These are phyloP conservation scores for Gila robusta DNA, from an alignment of 2,797 vertebrate genomes.

Conservation along the genomic window DNA sequence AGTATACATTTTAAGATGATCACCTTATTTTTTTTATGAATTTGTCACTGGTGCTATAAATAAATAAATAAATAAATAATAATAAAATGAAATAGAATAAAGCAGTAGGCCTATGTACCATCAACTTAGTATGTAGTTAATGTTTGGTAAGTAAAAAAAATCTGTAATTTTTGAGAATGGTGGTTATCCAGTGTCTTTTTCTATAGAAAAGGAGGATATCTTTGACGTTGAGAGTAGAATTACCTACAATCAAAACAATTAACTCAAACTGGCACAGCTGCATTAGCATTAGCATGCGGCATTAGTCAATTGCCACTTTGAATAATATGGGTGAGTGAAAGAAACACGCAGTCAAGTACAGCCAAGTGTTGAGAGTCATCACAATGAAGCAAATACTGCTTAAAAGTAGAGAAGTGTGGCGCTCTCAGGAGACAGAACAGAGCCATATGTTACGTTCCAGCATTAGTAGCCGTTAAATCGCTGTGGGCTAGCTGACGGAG, in stretches of 20 bases:
- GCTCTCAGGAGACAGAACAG: not conserved
- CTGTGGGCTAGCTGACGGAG: slow-evolving; percentile 18
- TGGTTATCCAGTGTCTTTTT: not conserved
- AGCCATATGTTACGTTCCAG: not conserved
- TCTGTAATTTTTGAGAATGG: not conserved
- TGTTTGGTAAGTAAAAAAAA: not conserved
- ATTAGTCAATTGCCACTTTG: not conserved
- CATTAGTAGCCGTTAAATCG: slow-evolving; percentile 11
- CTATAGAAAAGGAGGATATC: not conserved
- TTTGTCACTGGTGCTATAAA: no score
- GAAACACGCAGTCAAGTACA: slow-evolving; percentile 9
- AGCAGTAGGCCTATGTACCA: not conserved
- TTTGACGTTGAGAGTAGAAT: slow-evolving; percentile 1
- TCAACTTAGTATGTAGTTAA: not conserved
- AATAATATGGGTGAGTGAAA: slow-evolving; percentile 4
- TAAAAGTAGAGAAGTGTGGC: not conserved
- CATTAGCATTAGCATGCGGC: not conserved
- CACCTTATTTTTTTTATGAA: no score
- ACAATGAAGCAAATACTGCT: slow-evolving; percentile 14
- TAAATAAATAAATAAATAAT: not conserved
- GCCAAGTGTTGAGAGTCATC: slow-evolving; percentile 28
- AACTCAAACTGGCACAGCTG: not conserved
- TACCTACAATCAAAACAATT: slow-evolving; percentile 8
- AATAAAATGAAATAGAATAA: not conserved
- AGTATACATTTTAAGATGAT: no score